These are phyloP conservation scores for Plestiodon gilberti DNA, from an alignment of 2,113 vertebrate species.

Conservation along the genomic window DNA sequence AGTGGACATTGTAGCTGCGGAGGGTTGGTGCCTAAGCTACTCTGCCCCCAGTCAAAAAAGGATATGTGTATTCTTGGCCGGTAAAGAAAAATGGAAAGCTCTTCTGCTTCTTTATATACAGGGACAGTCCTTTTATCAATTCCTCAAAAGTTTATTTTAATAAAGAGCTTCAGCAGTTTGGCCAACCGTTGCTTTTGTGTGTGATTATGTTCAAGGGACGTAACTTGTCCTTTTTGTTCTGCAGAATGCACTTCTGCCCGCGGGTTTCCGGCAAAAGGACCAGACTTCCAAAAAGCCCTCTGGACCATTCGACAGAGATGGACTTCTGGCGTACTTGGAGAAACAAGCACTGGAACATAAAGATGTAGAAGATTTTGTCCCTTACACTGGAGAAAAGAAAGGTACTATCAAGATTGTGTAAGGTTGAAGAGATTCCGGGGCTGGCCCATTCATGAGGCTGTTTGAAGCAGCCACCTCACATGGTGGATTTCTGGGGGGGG, in stretches of 20 bases:
- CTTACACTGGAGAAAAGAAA: slow-evolving; percentile 96
- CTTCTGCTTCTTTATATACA: too few species aligned
- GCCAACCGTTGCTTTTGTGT: neutral
- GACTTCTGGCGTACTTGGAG: slow-evolving; percentile 90
- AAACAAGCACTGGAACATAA: slow-evolving; percentile 94
- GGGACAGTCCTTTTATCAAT: too few species aligned
- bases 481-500: too few species aligned
- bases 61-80: too few species aligned
- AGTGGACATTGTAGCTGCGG: too few species aligned
- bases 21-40: too few species aligned
- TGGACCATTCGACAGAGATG: slow-evolving; percentile 85
- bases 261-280: slow-evolving; percentile 94
- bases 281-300: slow-evolving; percentile 88
- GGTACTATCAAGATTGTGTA: too few species aligned
- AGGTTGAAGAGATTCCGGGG: too few species aligned
- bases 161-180: neutral
- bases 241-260: slow-evolving; percentile 94
- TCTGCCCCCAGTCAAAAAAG: too few species aligned
- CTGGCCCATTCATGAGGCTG: too few species aligned
- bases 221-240: slow-evolving; percentile 13
- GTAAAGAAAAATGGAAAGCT: too few species aligned
- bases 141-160: neutral
- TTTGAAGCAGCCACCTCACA: too few species aligned
- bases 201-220: neutral
- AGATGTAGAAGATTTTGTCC: slow-evolving; percentile 91